These are phyloP conservation scores for Aleadryas rufinucha DNA, from an alignment of 2,113 vertebrate species.

Conservation along the genomic window DNA sequence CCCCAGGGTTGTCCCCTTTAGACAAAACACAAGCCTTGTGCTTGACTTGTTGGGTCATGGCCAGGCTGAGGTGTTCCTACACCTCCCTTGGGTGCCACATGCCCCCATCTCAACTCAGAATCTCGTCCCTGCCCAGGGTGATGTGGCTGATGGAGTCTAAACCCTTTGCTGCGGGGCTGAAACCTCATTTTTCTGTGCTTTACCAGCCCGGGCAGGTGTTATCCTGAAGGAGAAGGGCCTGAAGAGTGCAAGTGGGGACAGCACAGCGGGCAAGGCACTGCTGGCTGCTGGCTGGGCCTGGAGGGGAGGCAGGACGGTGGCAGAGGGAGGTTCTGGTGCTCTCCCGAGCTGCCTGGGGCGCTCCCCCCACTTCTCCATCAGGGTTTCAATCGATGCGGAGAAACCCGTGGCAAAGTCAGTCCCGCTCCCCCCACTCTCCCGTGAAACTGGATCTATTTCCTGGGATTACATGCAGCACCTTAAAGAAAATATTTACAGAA, in stretches of 20 bases:
- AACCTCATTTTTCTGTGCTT: not conserved
- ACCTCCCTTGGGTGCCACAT: not conserved
- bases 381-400: not conserved
- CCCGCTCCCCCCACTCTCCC: not conserved
- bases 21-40: not conserved
- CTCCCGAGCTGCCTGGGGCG: not conserved
- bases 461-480: constrained; percentile 49
- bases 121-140: not conserved
- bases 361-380: not conserved
- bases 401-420: not conserved
- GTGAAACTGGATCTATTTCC: constrained; percentile 52
- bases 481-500: constrained; percentile 70
- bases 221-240: not conserved
- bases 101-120: not conserved
- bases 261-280: not conserved
- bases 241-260: not conserved
- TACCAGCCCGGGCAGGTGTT: not conserved
- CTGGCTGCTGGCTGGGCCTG: not conserved
- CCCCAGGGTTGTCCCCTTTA: accelerated
- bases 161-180: not conserved
- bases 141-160: not conserved
- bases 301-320: not conserved
- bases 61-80: not conserved
- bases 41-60: accelerated
- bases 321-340: not conserved